Base-by-base conservation (phyloP, 2,888 invertebrate species). In the Synergus itoensis region DNA sequence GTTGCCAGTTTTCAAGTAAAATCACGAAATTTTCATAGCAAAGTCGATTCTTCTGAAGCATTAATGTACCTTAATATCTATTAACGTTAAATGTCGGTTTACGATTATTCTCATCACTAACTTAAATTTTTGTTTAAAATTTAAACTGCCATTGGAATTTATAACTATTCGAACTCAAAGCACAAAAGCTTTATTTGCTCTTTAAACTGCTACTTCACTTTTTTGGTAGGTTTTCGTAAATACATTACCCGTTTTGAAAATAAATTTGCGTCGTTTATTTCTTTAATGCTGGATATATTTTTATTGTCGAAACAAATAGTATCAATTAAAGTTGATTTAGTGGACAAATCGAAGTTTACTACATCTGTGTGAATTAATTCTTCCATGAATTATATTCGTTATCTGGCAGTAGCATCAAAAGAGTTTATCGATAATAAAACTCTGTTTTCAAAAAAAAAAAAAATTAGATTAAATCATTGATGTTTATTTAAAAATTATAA, bases 101-200 rank as follows among this genome's bases (percentile, higher is more conserved):
- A 60, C 21, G 60, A 60, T 60, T 60, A 21, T 60, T 60, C 21
- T 28, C 21, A 60, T 21, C 21, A 18, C 65, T 16, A 1, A 41
- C 65, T 41, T 41, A 65, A 41, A 65, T 65, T 65, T 41, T 63
- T 63, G 16, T 16, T 36, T 63, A 36, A 36, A 63, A 36, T 40
- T 36, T 14, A 8, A 28, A 4, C 40, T 63, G 36, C 63, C 28
- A 3, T 28, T 1, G 14, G 63, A 28, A 64, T 67, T 67, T 43
- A 4, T n/a, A 43, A 67, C 67, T 67, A 45, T 40, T 43, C 21
- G 5, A 43, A 5, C n/a, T n/a, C 64, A 64, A n/a, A 21, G 3
- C 12, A 60, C 11, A 60, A 21, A 60, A 60, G 43, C 41, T 67
- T 67, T 67, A 67, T 21, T 45, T 43, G 4, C 18, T 12, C 41